Percentiles rank a stretch among this genome's conserved stretches.
These are phyloP conservation scores for Isotomurus palustris DNA, from an alignment of 2,888 invertebrate species.

Conservation along the genomic window DNA sequence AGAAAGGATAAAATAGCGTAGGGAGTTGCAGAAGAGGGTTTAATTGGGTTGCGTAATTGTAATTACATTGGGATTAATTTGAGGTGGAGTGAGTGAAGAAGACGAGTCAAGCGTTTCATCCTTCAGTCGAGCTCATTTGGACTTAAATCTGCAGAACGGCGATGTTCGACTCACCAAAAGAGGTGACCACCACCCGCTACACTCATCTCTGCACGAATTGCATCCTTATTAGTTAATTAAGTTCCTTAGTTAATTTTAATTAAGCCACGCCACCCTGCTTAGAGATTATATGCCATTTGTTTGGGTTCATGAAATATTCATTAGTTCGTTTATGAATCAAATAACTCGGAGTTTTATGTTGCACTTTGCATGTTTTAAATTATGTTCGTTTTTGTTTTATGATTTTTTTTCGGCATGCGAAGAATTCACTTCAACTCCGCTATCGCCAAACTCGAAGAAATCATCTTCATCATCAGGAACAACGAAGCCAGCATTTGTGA, in stretches of 20 bases:
- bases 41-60: too few relatives aligned
- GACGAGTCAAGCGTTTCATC: conserved; percentile 42
- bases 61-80: conserved; percentile 1
- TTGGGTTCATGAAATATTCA: too few relatives aligned
- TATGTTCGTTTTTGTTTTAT: not conserved
- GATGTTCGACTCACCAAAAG: conserved; percentile 42
- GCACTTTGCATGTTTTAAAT: conserved; percentile 5
- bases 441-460: not conserved
- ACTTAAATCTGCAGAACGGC: conserved; percentile 40
- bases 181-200: conserved; percentile 31
- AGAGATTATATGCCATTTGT: not conserved
- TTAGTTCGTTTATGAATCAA: too few relatives aligned
- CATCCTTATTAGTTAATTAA: not conserved
- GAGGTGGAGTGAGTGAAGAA: conserved; percentile 43
- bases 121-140: conserved; percentile 39
- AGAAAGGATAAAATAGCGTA: too few relatives aligned
- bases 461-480: too few relatives aligned
- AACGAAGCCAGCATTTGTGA: conserved; percentile 2
- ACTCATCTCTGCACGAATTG: not conserved
- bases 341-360: not conserved
- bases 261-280: not conserved
- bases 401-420: conserved; percentile 4
- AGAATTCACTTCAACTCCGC: not conserved
- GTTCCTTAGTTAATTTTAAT: not conserved
- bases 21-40: too few relatives aligned